Percentiles rank a stretch among this genome's conserved stretches.
Evolutionary conservation across 2,113 vertebrate species (phyloP).

Genomic region (Gallinago media): DNA sequence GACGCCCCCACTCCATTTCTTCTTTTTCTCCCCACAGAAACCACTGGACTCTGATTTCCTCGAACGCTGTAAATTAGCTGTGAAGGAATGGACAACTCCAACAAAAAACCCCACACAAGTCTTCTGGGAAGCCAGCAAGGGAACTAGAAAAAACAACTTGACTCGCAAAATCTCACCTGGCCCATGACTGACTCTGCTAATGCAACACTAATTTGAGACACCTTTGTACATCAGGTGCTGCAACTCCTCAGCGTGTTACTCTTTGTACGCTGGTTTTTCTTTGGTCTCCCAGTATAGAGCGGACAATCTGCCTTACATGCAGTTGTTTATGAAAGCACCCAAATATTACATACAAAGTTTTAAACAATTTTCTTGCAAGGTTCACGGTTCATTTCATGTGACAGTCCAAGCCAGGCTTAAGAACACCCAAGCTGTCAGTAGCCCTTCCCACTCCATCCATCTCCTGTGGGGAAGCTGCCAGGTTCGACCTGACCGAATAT

Average conservation of each 20-base stretch:
- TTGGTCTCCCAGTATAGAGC: neutral
- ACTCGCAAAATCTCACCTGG: neutral
- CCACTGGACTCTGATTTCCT: neutral
- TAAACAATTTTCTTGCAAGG: neutral
- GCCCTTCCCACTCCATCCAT: neutral
- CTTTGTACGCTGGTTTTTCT: neutral
- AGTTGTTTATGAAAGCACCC: neutral
- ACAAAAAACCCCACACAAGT: neutral
- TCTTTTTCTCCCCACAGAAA: conserved; percentile 12
- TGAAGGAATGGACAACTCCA: conserved; percentile 22
- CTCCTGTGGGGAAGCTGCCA: neutral
- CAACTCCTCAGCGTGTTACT: neutral
- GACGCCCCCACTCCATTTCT: neutral
- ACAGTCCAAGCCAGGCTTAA: neutral
- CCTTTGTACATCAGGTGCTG: conserved; percentile 17
- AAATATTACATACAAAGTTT: neutral
- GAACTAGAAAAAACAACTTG: neutral
- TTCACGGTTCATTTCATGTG: neutral
- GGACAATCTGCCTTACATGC: neutral
- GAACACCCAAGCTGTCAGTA: neutral
- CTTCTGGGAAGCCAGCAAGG: neutral
- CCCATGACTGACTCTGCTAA: neutral
- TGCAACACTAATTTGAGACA: neutral
- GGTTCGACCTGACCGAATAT: rapidly evolving
- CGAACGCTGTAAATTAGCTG: neutral